Evolutionary conservation across 2,113 vertebrate species (phyloP), one percentile per base, ranked within the genome.

Genomic region (Megaceryle maxima): DNA sequence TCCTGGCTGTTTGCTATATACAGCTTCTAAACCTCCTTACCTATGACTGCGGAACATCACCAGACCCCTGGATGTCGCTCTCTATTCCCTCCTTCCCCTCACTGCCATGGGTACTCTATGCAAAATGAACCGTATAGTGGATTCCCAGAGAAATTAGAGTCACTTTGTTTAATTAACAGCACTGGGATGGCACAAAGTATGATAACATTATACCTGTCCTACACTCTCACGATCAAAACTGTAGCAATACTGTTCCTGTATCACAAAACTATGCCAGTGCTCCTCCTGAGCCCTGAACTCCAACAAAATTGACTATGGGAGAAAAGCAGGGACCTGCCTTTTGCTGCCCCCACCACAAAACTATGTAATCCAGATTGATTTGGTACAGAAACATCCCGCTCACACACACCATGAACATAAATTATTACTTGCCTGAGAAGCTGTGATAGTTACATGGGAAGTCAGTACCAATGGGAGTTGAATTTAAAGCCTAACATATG

Each of bases 91-190:
- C 35, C 60, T 92, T 89, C 60, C 29, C 25, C 63, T 59, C 48
- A 28, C 24, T 2, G 7, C 50, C n/a, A 39, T 1, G 1, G 43
- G n/a, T 37, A 77, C 22, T 72, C 24, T 43, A 17, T 44, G 51
- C 33, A 93, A 78, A 95, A 94, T 41, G 64, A 93, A 69, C 56
- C n/a, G 41, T 24, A 35, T 31, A 37, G 37, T 31, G 14, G 18
- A 64, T 77, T 90, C 31, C 16, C 31, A 77, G 56, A 75, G 66
- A 87, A 95, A 68, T 31, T 2, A 79, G 73, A 88, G 89, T 41
- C 5, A 35, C 87, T 94, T 79, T 76, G n/a, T 87, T 95, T 91
- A 89, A 90, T 87, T 79, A 85, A 51, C 63, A 80, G 79, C 26
- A 83, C 37, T 76, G 48, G 53, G 53, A 64, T 70, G 17, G 51